Base-by-base conservation (phyloP, 2,888 invertebrate species). In the Ochropleura plecta region DNA sequence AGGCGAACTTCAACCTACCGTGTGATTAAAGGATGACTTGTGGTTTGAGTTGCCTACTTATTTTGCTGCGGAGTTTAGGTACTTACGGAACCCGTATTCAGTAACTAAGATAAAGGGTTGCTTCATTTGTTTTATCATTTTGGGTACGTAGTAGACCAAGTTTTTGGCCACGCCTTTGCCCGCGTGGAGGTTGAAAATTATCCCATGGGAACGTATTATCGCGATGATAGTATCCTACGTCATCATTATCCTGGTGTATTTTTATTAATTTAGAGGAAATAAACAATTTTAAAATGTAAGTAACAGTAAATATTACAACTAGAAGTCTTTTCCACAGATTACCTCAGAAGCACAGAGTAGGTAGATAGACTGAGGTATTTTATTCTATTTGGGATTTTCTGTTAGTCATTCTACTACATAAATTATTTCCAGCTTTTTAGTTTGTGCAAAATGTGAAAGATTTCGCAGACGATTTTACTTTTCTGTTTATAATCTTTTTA, bases 11-110 rank as follows among this genome's bases (percentile, higher is more conserved):
- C 73, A 84, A 81, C 85, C 77, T 74, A 81, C 57, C 79, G 73
- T 79, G 77, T 83, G 79, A 84, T 86, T 84, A 84, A 78, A 84
- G 72, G 76, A 81, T 84, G 82, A 77, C 78, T 84, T 78, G 79
- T 79, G 81, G 84, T 78, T 78, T 73, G 63, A 80, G 78, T 76
- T 79, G 73, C 76, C 64, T 73, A 78, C 73, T 79, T 78, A 82
- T 86, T 86, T 82, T 70, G 79, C 77, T 72, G 42, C 55, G 70
- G 59, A 79, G 73, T 81, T 67, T 64, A 46, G 51, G 66, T 73
- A 66, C 78, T 78, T 76, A 78, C 49, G 64, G 59, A 83, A 78
- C 73, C 69, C 69, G 70, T 76, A 78, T 76, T 74, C 67, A 76
- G 70, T 68, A 75, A 59, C 51, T 65, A 48, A 74, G 59, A 68